Conservation (phyloP, 2,113 vertebrate species). For the Phoenicopterus ruber region DNA sequence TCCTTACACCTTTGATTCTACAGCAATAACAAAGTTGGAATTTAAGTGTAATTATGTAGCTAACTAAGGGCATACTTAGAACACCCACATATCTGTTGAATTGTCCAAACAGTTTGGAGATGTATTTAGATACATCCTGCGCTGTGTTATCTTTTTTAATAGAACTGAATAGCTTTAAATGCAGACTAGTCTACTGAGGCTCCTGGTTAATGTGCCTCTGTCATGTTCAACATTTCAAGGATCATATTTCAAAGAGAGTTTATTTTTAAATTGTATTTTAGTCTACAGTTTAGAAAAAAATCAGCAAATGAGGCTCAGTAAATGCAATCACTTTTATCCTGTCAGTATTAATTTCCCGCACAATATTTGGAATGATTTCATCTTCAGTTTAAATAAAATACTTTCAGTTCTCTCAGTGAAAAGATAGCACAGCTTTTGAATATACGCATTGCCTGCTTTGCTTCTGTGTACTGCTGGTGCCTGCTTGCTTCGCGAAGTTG, state of each 20-base stretch:
- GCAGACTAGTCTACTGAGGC: neutral
- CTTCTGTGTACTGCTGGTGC: neutral
- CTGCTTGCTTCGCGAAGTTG: neutral
- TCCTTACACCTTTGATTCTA: neutral
- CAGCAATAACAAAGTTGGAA: neutral
- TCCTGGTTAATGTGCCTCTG: slow-evolving; percentile 12
- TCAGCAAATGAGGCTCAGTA: neutral
- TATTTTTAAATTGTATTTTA: slow-evolving; percentile 48
- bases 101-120: neutral
- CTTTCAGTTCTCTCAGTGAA: neutral
- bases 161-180: neutral
- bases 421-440: neutral
- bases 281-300: neutral
- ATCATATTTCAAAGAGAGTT: slow-evolving; percentile 34
- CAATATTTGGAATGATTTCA: slow-evolving; percentile 23
- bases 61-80: neutral
- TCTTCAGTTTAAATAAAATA: slow-evolving; percentile 27
- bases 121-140: neutral
- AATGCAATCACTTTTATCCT: slow-evolving; percentile 18
- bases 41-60: neutral
- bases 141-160: neutral
- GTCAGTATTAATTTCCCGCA: slow-evolving; percentile 36
- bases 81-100: neutral
- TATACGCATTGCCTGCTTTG: neutral
- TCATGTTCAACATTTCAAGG: slow-evolving; percentile 34